Conservation (phyloP, 2,113 vertebrate genomes). For the Phoenicopterus ruber region DNA sequence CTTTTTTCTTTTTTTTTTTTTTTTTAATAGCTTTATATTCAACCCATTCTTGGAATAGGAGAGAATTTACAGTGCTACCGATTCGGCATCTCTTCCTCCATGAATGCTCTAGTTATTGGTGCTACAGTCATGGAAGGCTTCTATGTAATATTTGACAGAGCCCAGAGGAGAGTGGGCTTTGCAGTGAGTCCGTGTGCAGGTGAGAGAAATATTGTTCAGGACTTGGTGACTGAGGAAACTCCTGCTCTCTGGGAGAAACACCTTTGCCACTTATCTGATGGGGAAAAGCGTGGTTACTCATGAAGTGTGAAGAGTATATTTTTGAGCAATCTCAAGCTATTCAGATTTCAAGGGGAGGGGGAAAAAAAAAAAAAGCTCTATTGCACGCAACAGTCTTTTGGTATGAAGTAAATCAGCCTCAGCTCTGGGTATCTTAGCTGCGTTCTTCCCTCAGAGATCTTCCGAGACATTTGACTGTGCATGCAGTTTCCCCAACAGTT, state of each 20-base stretch:
- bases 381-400: not conserved
- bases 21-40: conserved; percentile 87
- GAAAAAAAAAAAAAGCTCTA: not conserved
- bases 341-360: not conserved
- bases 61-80: conserved; percentile 86
- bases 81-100: conserved; percentile 89
- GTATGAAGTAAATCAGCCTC: not conserved
- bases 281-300: not conserved
- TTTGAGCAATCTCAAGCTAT: not conserved
- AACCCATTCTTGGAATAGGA: conserved; percentile 82
- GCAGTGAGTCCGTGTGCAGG: conserved; percentile 91
- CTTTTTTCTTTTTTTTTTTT: not conserved
- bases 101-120: conserved; percentile 88
- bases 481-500: not conserved
- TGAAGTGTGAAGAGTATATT: not conserved
- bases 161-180: conserved; percentile 86
- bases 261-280: not conserved
- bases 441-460: not conserved
- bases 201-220: conserved; percentile 38
- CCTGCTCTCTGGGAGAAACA: not conserved
- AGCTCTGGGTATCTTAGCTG: not conserved
- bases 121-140: conserved; percentile 98
- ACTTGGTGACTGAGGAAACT: not conserved
- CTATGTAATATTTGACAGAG: conserved; percentile 92
- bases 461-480: not conserved